Conservation (phyloP, 2,113 vertebrate genomes). For the Ptychochromis oligacanthus region DNA sequence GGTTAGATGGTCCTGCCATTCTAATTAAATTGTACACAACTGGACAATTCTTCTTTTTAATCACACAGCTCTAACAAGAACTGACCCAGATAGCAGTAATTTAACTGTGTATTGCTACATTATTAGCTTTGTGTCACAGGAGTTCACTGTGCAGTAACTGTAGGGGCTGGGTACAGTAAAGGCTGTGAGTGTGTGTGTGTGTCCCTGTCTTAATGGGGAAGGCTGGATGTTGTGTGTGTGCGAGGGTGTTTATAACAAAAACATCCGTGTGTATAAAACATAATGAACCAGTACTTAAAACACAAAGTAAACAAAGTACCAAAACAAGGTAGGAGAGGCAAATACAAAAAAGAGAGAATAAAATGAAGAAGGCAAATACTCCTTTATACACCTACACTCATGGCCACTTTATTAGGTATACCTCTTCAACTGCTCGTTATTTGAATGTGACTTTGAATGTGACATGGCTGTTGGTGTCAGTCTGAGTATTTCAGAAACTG, state of each 20-base stretch:
- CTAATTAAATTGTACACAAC: constrained; percentile 61
- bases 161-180: background rate
- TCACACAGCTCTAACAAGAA: constrained; percentile 48
- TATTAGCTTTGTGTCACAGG: constrained; percentile 15
- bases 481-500: background rate
- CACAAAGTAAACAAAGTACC: background rate
- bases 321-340: background rate
- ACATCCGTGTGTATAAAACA: background rate
- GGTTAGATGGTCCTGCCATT: constrained; percentile 39
- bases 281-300: background rate
- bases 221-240: constrained; percentile 2
- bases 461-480: background rate
- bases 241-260: background rate
- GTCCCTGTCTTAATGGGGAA: background rate
- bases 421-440: background rate
- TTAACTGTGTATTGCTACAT: constrained; percentile 40
- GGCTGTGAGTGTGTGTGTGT: background rate
- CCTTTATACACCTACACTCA: background rate
- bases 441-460: background rate
- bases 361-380: background rate
- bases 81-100: constrained; percentile 52
- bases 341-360: background rate
- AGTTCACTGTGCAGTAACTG: constrained; percentile 27
- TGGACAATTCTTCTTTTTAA: constrained; percentile 56
- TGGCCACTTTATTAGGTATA: background rate